Evolutionary conservation across 2,888 invertebrate genomes (phyloP).

Genomic region (Cephalotes varians): DNA sequence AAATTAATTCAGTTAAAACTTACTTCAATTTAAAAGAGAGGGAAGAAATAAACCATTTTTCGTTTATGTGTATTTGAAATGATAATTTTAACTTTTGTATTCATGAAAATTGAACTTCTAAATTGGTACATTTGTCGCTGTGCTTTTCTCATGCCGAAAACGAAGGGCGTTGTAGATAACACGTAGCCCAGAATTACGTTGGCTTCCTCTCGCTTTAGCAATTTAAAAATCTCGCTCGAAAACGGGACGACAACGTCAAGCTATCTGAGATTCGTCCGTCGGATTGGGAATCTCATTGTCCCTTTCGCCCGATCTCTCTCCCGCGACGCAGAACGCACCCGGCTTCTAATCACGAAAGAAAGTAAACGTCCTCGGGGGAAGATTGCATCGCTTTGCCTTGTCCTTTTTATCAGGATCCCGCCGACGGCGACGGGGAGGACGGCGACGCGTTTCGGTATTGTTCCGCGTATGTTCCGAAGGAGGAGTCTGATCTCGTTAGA

Average conservation of each 20-base stretch:
- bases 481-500: constrained; percentile 57
- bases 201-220: neutral
- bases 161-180: neutral
- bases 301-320: constrained; percentile 8
- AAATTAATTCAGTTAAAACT: constrained; percentile 36
- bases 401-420: constrained; percentile 2
- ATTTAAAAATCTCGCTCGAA: constrained; percentile 28
- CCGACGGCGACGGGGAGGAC: neutral
- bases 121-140: constrained; percentile 37
- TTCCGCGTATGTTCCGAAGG: constrained; percentile 27
- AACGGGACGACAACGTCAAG: constrained; percentile 20
- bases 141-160: neutral
- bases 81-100: constrained; percentile 42
- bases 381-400: constrained; percentile 59
- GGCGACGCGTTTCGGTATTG: constrained; percentile 5
- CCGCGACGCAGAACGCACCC: constrained; percentile 29
- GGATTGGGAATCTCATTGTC: constrained; percentile 35
- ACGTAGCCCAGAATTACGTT: neutral
- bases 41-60: constrained; percentile 5
- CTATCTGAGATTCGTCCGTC: constrained; percentile 32
- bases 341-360: constrained; percentile 66
- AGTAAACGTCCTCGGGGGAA: constrained; percentile 66
- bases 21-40: neutral
- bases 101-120: constrained; percentile 34
- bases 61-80: constrained; percentile 23